Base-by-base conservation (phyloP, 2,113 vertebrate genomes). In the Labeo rohita region DNA sequence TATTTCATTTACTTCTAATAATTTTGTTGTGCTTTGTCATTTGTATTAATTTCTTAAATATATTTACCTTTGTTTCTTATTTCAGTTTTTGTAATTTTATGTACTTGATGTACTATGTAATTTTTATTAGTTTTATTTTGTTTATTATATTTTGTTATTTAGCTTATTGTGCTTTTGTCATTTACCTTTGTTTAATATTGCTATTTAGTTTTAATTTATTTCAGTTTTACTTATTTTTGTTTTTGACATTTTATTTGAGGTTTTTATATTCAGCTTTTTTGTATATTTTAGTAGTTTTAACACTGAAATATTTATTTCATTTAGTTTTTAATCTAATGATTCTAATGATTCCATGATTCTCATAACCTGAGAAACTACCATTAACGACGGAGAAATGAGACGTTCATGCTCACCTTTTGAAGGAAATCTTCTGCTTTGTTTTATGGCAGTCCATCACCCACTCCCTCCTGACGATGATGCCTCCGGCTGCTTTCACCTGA, bases 361-460 rank as follows among this genome's bases (percentile, higher is more conserved):
- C 36, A 70, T 2, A 7, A 70, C 18, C 8, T 21, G 68, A 70
- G 8, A n/a, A 11, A 28, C 63, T 8, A 36, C 63, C 34, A 66
- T 8, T 70, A 70, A 9, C 5, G 36, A 10, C 16, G 18, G 54
- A 74, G 21, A 74, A 74, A 74, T 6, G 52, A 59, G 16, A 59
- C 2, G 28, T 85, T 23, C 12, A 34, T 59, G 7, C 92, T 94
- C 88, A 97, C 97, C 93, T 89, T 85, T 95, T 96, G 87, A 89
- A 93, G n/a, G 97, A 93, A 82, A 98, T 91, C 63, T 94, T 94
- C 89, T 95, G 94, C 36, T 95, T 95, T 87, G 92, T 95, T 85
- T 95, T 95, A 83, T 97, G 92, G 88, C 96, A 98, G 92, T 97
- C 97, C 83, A 97, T 90, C 68, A 98, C 93, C 97, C 97, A 97